Evolutionary conservation across 1,140 invertebrate genomes (phyloP), one percentile per base, ranked within the genome.

Genomic region (Drosophila ironensis): DNA sequence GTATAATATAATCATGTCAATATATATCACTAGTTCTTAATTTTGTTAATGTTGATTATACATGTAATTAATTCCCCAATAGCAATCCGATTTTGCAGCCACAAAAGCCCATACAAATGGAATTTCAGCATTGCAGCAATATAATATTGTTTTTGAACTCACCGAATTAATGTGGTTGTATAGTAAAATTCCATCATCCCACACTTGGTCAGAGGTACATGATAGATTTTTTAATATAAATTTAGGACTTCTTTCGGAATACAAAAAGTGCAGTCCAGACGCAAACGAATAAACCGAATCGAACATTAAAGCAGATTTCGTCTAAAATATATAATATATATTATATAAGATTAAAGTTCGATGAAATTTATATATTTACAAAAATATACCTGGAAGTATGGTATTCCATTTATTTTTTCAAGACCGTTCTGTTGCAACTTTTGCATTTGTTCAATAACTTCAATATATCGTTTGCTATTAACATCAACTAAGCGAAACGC

Each of bases 101-200:
- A n/a, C n/a, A n/a, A n/a, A n/a, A n/a, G n/a, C n/a, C n/a, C n/a
- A n/a, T n/a, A n/a, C n/a, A n/a, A n/a, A n/a, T n/a, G n/a, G n/a
- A n/a, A n/a, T n/a, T n/a, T n/a, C n/a, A n/a, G n/a, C n/a, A n/a
- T n/a, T n/a, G n/a, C n/a, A n/a, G n/a, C n/a, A n/a, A n/a, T n/a
- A n/a, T n/a, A n/a, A n/a, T n/a, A n/a, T n/a, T n/a, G 2, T 9
- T 4, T 33, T 33, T 5, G n/a, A 14, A 25, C 40, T 91, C 91
- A 98, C 97, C 67, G 95, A 92, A 91, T 96, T 97, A 76, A 98
- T 96, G 88, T 97, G 97, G 90, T 98, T 98, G 88, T 97, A 94
- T 0, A 98, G 91, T 7, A 93, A 94, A 38, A 94, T 92, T n/a
- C 97, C 97, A 72, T 97, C 95, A 56, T 93, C 91, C 96, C 97